Percentiles rank a stretch among this genome's conserved stretches.
Evolutionary conservation across 1,140 invertebrate genomes (phyloP).

Genomic region (Polyergus mexicanus): DNA sequence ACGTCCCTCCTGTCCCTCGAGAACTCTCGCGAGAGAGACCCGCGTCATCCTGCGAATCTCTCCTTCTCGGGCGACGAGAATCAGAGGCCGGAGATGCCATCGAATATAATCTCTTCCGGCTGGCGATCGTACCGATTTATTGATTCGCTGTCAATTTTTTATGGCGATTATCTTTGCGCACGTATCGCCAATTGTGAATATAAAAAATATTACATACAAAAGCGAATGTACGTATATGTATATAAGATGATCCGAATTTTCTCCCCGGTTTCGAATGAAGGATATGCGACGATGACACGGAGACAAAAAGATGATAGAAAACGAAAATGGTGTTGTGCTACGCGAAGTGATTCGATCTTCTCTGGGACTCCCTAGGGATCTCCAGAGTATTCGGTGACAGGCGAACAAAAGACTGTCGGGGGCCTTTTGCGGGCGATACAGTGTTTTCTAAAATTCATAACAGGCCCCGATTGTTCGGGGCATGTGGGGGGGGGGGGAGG

Average conservation of each 20-base stretch:
- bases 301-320: constrained; percentile 39
- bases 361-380: constrained; percentile 47
- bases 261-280: background rate
- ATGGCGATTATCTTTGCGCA: background rate
- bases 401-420: constrained; percentile 73
- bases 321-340: constrained; percentile 1
- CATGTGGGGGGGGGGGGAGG: constrained; percentile 52
- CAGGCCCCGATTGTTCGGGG: constrained; percentile 73
- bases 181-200: no score
- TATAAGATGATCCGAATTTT: background rate
- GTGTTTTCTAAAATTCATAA: constrained; percentile 80
- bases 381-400: constrained; percentile 76
- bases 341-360: constrained; percentile 59
- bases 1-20: background rate
- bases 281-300: constrained; percentile 51
- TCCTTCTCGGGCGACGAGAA: constrained; percentile 26
- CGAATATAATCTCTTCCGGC: constrained; percentile 46
- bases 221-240: background rate
- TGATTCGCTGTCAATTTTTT: background rate
- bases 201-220: background rate
- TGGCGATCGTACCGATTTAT: constrained; percentile 24
- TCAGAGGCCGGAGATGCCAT: constrained; percentile 37
- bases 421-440: constrained; percentile 69
- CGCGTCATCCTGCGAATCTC: constrained; percentile 52
- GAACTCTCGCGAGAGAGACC: constrained; percentile 43